Conservation (phyloP, 2,888 invertebrate species). For the Empis livida region DNA sequence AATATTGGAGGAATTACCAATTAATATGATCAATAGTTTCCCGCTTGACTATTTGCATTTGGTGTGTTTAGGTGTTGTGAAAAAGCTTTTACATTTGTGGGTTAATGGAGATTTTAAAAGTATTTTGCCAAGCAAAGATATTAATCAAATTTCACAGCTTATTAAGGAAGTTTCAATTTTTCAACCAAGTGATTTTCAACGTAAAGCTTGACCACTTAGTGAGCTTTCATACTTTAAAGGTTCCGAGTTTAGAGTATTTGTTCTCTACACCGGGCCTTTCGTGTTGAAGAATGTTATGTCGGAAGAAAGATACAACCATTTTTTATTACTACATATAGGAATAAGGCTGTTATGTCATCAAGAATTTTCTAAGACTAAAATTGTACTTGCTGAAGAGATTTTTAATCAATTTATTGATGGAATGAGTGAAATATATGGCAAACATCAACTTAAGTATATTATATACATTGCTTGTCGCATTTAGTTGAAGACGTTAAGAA, state of each 20-base stretch:
- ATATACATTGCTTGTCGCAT: slow-evolving; percentile 17
- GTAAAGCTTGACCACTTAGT: too few relatives aligned
- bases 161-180: too few relatives aligned
- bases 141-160: too few relatives aligned
- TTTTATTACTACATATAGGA: slow-evolving; percentile 13
- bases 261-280: slow-evolving; percentile 17
- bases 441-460: slow-evolving; percentile 11
- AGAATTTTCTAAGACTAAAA: slow-evolving; percentile 6
- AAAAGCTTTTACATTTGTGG: too few relatives aligned
- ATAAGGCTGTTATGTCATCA: slow-evolving; percentile 14
- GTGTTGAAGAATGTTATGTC: slow-evolving; percentile 12
- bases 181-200: too few relatives aligned
- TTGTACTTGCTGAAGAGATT: slow-evolving; percentile 13
- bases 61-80: too few relatives aligned
- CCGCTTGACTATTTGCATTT: too few relatives aligned
- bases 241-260: slow-evolving; percentile 4
- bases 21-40: too few relatives aligned
- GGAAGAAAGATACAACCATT: slow-evolving; percentile 12
- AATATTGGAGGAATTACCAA: too few relatives aligned
- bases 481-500: slow-evolving; percentile 12
- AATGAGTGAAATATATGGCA: slow-evolving; percentile 13
- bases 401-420: slow-evolving; percentile 14
- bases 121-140: too few relatives aligned
- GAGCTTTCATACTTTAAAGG: slow-evolving; percentile 13
- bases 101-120: too few relatives aligned